A percentile compares a stretch with the other conserved stretches of the same genome.
Evolutionary conservation across 2,797 vertebrate genomes (phyloP).

Genomic region (Sebastes vulpes): DNA sequence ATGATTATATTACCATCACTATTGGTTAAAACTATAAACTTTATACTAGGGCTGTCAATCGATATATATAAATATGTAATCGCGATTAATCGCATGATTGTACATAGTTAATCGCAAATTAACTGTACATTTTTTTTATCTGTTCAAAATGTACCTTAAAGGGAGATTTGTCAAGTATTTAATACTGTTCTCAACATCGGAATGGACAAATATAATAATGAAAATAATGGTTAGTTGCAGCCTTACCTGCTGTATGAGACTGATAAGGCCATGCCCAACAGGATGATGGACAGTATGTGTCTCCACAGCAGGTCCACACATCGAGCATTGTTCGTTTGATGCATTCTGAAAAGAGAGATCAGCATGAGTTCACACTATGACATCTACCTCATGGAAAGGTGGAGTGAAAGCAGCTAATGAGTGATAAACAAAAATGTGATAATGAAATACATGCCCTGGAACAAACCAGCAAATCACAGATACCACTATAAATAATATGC

Average conservation of each 20-base stretch:
- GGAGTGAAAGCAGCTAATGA: not conserved
- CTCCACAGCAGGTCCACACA: constrained; percentile 98
- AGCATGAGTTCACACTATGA: not conserved
- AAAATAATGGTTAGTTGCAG: not conserved
- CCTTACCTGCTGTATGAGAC: constrained; percentile 98
- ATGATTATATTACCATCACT: too few relatives aligned
- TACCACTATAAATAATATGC: not conserved
- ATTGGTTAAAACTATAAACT: too few relatives aligned
- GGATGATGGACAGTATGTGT: constrained; percentile 93
- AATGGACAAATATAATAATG: not conserved
- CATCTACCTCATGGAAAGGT: not conserved
- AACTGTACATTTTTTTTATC: too few relatives aligned
- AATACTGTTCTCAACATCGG: too few relatives aligned
- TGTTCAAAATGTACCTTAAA: too few relatives aligned
- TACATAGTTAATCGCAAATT: too few relatives aligned
- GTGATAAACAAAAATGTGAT: not conserved
- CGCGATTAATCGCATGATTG: too few relatives aligned
- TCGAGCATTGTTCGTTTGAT: constrained; percentile 98
- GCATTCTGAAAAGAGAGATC: constrained; percentile 90
- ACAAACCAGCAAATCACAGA: not conserved
- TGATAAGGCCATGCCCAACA: constrained; percentile 91
- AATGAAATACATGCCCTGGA: not conserved
- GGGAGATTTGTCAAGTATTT: too few relatives aligned
- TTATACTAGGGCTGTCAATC: too few relatives aligned
- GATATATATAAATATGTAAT: too few relatives aligned